Conservation (phyloP, 1,140 invertebrate genomes). For the Drosophila ambigua region DNA sequence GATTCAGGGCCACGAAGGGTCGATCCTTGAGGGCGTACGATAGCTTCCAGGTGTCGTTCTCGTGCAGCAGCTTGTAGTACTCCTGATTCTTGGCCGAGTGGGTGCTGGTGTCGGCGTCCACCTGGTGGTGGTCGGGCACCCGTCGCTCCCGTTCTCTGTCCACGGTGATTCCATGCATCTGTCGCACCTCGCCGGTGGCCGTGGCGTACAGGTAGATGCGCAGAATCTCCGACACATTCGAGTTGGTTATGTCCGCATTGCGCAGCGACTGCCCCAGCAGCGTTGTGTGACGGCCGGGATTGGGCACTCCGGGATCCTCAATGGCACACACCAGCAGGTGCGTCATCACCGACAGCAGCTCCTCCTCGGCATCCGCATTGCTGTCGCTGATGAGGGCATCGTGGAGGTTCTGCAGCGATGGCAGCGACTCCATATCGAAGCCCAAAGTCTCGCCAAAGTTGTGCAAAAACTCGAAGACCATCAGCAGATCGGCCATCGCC, state of each 20-base stretch:
- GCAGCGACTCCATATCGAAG: constrained; percentile 95
- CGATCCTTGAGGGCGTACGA: constrained; percentile 90
- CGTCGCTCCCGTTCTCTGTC: constrained; percentile 91
- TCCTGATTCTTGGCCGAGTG: constrained; percentile 89
- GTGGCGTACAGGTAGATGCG: constrained; percentile 94
- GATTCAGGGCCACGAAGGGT: constrained; percentile 93
- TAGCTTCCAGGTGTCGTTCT: constrained; percentile 89
- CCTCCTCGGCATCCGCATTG: constrained; percentile 91
- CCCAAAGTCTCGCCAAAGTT: constrained; percentile 97
- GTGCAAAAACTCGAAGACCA: constrained; percentile 97
- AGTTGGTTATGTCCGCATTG: constrained; percentile 95
- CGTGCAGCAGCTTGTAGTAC: constrained; percentile 91
- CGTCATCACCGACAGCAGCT: constrained; percentile 93
- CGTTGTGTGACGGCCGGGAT: constrained; percentile 93
- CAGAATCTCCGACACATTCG: constrained; percentile 95
- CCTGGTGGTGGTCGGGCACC: constrained; percentile 91
- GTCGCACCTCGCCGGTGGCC: constrained; percentile 93
- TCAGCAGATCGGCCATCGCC: constrained; percentile 95
- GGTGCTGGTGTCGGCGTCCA: constrained; percentile 86
- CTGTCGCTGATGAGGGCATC: constrained; percentile 91
- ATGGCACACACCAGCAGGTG: constrained; percentile 96
- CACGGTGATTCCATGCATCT: constrained; percentile 89
- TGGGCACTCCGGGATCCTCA: constrained; percentile 96
- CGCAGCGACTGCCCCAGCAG: constrained; percentile 94
- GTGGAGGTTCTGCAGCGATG: constrained; percentile 93